Conservation (phyloP, 2,113 vertebrate species). For the Nothobranchius furzeri region DNA sequence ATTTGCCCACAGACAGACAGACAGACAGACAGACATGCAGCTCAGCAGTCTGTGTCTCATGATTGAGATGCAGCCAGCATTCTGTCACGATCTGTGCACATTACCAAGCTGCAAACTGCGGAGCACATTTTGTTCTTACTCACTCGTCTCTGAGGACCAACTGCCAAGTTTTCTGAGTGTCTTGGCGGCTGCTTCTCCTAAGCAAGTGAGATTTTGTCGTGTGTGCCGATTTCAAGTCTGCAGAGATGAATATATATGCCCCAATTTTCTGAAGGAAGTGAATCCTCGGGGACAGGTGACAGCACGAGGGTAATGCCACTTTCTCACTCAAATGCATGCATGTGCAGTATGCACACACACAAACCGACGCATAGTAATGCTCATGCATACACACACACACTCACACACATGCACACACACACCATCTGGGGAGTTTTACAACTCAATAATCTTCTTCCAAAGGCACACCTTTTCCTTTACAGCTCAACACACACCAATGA, state of each 20-base stretch:
- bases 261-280: slow-evolving; percentile 55
- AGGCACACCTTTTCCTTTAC: slow-evolving; percentile 47
- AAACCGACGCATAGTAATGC: not conserved
- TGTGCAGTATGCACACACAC: slow-evolving; percentile 27
- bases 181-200: slow-evolving; percentile 57
- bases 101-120: slow-evolving; percentile 53
- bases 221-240: slow-evolving; percentile 58
- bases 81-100: slow-evolving; percentile 68
- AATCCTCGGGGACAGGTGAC: slow-evolving; percentile 62
- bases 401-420: slow-evolving; percentile 16
- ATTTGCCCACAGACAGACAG: slow-evolving; percentile 24
- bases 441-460: slow-evolving; percentile 72
- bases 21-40: slow-evolving; percentile 31
- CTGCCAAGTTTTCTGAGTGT: slow-evolving; percentile 61
- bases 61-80: slow-evolving; percentile 65
- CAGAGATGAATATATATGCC: slow-evolving; percentile 65
- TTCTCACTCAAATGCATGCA: slow-evolving; percentile 36
- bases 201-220: slow-evolving; percentile 67
- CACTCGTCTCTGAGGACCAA: slow-evolving; percentile 62
- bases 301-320: slow-evolving; percentile 35
- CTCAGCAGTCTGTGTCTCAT: slow-evolving; percentile 33
- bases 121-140: slow-evolving; percentile 64
- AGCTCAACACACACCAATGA: slow-evolving; percentile 51
- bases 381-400: slow-evolving; percentile 5
- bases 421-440: slow-evolving; percentile 65